A percentile compares a stretch with the other conserved stretches of the same genome.
Evolutionary conservation across 2,113 vertebrate genomes (phyloP).

Genomic region (Austrofundulus limnaeus): DNA sequence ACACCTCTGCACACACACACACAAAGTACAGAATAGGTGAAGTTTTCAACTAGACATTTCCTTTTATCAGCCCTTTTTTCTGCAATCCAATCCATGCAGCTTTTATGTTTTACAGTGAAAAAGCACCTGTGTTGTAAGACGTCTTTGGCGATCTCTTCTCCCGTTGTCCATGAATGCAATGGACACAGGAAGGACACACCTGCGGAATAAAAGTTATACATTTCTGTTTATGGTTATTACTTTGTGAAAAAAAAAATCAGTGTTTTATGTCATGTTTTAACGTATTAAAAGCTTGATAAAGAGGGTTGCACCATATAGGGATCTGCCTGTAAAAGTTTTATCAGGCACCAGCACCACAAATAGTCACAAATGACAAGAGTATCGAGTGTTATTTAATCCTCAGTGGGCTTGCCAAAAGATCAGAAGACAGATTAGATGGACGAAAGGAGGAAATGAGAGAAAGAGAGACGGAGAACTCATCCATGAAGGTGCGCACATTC

Average conservation of each 20-base stretch:
- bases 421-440: conserved; percentile 62
- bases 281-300: neutral
- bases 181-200: conserved; percentile 89
- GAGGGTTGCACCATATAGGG: neutral
- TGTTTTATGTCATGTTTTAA: neutral
- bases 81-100: neutral
- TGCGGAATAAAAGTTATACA: conserved; percentile 48
- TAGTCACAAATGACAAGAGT: conserved; percentile 44
- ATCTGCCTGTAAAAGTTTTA: conserved; percentile 19
- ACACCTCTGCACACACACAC: conserved; percentile 78
- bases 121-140: conserved; percentile 88
- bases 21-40: conserved; percentile 7
- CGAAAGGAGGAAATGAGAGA: conserved; percentile 54
- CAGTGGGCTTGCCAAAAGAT: conserved; percentile 50
- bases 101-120: neutral
- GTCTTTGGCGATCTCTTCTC: conserved; percentile 89
- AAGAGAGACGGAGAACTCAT: conserved; percentile 20
- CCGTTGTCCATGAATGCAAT: conserved; percentile 91
- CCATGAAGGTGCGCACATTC: conserved; percentile 8
- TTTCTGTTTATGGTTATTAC: neutral
- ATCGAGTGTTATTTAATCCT: conserved; percentile 67
- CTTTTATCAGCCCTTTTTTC: neutral
- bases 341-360: conserved; percentile 35
- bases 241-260: conserved; percentile 2
- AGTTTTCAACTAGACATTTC: neutral